These are phyloP conservation scores for Melanotaenia trifasciata DNA, from an alignment of 2,797 vertebrate species.

Conservation along the genomic window DNA sequence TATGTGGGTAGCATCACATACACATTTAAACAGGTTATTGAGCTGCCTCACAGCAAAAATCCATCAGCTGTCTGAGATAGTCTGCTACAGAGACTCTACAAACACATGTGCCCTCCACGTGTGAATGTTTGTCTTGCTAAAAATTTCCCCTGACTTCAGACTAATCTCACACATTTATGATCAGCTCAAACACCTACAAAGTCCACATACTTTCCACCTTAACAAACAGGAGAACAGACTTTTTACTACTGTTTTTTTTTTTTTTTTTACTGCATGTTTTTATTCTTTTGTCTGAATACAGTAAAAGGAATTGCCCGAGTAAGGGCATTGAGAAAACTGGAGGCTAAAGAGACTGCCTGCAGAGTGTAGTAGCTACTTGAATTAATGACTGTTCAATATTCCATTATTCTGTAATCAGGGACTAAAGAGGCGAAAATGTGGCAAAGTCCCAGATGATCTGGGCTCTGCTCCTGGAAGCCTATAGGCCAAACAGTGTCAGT, in stretches of 20 bases:
- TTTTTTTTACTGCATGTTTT: background rate
- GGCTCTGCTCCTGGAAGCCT: slow-evolving; percentile 29
- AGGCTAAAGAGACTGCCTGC: slow-evolving; percentile 27
- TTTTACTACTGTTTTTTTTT: background rate
- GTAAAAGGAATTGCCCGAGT: slow-evolving; percentile 1
- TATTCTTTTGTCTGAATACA: slow-evolving; percentile 1
- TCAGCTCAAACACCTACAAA: background rate
- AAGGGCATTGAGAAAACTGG: slow-evolving; percentile 3
- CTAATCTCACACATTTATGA: background rate
- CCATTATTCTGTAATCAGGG: slow-evolving; percentile 60
- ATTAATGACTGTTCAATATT: slow-evolving; percentile 66
- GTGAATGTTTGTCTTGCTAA: background rate
- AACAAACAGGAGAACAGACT: background rate
- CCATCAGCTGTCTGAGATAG: background rate
- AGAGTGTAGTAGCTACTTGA: slow-evolving; percentile 38
- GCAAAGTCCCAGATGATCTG: slow-evolving; percentile 39
- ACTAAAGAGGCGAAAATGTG: slow-evolving; percentile 38
- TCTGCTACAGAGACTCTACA: background rate
- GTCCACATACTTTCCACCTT: background rate
- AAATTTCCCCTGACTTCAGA: background rate
- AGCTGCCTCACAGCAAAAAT: background rate
- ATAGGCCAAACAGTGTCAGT: slow-evolving; percentile 3
- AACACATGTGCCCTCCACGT: background rate
- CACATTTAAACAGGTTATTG: background rate
- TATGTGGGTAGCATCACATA: background rate